Conservation (phyloP, 2,797 vertebrate genomes). For the Sylvia borin region DNA sequence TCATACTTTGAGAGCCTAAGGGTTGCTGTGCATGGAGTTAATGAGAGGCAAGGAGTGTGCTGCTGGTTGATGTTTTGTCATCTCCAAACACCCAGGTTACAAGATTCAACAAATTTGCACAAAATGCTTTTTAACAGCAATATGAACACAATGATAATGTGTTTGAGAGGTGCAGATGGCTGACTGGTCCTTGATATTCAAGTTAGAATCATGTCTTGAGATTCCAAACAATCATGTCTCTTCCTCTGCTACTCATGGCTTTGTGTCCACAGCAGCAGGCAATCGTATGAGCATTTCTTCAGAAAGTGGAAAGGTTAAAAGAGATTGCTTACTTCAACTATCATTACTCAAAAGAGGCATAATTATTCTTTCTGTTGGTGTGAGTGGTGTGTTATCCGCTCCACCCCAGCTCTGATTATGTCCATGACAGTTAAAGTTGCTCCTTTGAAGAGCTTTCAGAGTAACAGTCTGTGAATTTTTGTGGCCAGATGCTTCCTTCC, state of each 20-base stretch:
- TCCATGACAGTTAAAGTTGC: background rate
- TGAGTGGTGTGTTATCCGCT: background rate
- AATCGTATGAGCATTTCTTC: background rate
- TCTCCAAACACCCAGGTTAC: background rate
- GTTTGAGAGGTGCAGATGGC: background rate
- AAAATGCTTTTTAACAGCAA: background rate
- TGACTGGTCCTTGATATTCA: background rate
- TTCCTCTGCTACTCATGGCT: background rate
- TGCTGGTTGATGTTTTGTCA: accelerated
- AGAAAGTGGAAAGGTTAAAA: background rate
- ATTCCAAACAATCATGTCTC: background rate
- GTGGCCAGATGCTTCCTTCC: background rate
- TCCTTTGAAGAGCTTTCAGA: background rate
- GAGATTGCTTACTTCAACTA: background rate
- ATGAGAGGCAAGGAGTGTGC: background rate
- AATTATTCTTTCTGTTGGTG: background rate
- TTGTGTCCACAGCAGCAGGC: background rate
- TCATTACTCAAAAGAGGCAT: background rate
- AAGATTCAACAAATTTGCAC: background rate
- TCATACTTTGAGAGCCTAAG: background rate
- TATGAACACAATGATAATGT: background rate
- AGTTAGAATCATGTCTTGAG: background rate
- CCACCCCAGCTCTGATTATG: background rate
- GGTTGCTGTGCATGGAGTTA: background rate
- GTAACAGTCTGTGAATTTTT: background rate